These are phyloP conservation scores for Arctocebus calabarensis DNA, from an alignment of 2,797 vertebrate species.

Conservation along the genomic window DNA sequence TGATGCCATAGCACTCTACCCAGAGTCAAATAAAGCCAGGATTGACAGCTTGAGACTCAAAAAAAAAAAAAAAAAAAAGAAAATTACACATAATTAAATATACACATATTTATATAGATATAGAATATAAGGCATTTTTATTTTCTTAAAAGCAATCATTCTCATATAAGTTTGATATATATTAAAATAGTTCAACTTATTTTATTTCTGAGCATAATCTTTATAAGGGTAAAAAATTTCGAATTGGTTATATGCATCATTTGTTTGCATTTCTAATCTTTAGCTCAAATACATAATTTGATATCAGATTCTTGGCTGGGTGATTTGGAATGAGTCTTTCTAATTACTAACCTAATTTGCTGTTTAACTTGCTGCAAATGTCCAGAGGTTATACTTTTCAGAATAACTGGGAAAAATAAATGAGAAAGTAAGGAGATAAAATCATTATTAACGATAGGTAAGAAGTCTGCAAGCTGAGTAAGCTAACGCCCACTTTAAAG, in stretches of 20 bases:
- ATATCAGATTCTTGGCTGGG: rapidly evolving
- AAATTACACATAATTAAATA: background rate
- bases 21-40: too few relatives aligned
- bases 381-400: background rate
- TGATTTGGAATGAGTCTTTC: background rate
- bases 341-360: slow-evolving; percentile 12
- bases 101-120: background rate
- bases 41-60: too few relatives aligned
- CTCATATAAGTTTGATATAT: background rate
- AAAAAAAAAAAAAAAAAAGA: too few relatives aligned
- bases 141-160: background rate
- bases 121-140: background rate
- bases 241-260: background rate
- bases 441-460: background rate
- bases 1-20: too few relatives aligned
- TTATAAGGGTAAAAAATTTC: background rate
- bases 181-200: background rate
- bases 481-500: background rate
- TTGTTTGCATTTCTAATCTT: background rate
- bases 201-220: background rate
- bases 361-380: background rate
- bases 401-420: background rate
- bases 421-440: background rate
- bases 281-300: background rate
- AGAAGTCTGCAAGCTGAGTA: background rate